Evolutionary conservation across 1,140 invertebrate species (phyloP), one percentile per base, ranked within the genome.

Genomic region (Sycophaga agraensis): DNA sequence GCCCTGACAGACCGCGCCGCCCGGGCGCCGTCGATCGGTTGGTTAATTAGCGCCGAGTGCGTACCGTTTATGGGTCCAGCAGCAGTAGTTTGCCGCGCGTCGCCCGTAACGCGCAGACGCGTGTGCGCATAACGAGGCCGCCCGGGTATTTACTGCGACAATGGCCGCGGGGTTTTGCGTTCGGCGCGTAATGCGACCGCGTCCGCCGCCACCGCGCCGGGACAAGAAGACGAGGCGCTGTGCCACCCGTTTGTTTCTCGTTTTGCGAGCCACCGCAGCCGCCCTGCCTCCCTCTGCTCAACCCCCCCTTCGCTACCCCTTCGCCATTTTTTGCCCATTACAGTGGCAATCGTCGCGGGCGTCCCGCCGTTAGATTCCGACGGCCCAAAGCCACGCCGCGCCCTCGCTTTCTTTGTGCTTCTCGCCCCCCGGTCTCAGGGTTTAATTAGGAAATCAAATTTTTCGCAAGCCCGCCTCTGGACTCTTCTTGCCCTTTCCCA

Each of bases 81-180:
- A 21, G n/a, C 56, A 51, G 68, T 70, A 69, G 69, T 73, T 71
- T 69, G 66, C 62, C 64, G 53, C 53, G 53, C 59, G 54, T 39
- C 39, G 37, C 37, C 21, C 65, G 64, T 68, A 64, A 58, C 50
- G 28, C 28, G 28, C 11, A 11, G 4, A 31, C 5, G 28, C 28
- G 28, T 11, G 28, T 11, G 4, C 28, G 28, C n/a, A n/a, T n/a
- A n/a, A n/a, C 6, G 22, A 34, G 9, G 21, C 34, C 4, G 63
- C n/a, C 43, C 53, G 63, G 55, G 67, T 70, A 71, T 69, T 71
- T 73, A 70, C 71, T 65, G 66, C 66, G 68, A 71, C 67, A 68
- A 63, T 54, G 22, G 28, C 14, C 22, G n/a, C 11, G 46, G 56
- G 71, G 70, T 73, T 73, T 73, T 73, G 70, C 67, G n/a, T 16